These are phyloP conservation scores for Pseudopipra pipra DNA, from an alignment of 2,113 vertebrate species.

Conservation along the genomic window DNA sequence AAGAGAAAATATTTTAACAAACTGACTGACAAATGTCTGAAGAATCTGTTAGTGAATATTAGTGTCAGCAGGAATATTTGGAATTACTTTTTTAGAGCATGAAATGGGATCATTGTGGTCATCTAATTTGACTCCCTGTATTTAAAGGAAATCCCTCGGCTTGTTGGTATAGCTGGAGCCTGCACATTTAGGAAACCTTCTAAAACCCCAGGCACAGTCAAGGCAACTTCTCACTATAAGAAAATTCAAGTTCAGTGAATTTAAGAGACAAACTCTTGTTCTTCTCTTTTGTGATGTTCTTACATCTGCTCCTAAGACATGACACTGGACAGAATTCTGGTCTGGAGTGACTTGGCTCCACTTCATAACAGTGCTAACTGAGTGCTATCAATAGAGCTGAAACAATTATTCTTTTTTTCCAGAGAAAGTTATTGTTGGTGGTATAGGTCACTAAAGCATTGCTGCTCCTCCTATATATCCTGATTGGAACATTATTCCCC, in stretches of 20 bases:
- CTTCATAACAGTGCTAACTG: not conserved
- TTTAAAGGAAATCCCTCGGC: not conserved
- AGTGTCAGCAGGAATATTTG: not conserved
- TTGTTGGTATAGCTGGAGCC: not conserved
- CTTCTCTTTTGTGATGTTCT: not conserved
- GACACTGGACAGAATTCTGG: not conserved
- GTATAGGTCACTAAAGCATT: not conserved
- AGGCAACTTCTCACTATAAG: not conserved
- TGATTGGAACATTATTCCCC: not conserved
- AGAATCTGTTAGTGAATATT: not conserved
- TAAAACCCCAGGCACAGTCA: not conserved
- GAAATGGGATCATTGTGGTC: not conserved
- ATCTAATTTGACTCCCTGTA: not conserved
- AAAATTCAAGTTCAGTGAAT: not conserved
- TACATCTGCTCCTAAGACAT: not conserved
- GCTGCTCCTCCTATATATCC: not conserved
- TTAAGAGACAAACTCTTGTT: not conserved
- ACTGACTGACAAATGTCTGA: rapidly evolving
- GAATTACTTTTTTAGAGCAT: not conserved
- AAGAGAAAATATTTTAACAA: not conserved
- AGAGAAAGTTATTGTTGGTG: not conserved
- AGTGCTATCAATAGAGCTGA: not conserved
- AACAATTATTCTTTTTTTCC: not conserved
- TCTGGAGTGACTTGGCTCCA: not conserved
- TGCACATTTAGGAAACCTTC: not conserved